Base-by-base conservation (phyloP, 2,113 vertebrate species). In the Beaufortia kweichowensis region DNA sequence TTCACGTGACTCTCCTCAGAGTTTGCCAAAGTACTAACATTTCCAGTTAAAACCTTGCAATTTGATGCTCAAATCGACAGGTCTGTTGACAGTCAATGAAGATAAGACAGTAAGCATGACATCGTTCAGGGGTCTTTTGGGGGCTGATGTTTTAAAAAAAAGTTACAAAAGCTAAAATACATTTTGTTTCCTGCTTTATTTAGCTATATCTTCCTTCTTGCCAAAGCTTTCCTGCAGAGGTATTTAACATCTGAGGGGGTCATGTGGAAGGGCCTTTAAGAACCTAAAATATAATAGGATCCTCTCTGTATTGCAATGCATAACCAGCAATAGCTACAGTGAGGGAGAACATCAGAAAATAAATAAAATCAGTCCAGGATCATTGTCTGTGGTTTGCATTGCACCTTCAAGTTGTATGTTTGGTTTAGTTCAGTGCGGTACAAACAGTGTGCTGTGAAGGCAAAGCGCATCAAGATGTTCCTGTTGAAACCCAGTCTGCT, bases 241-340 rank as follows among this genome's bases (percentile, higher is more conserved):
- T 11, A 2, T 1, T 7, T 7, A 9, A 7, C 31, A 4, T 33
- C 7, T 33, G 31, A 33, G 31, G 2, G 43, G 15, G 65, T 68
- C 28, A 0, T 53, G 66, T 50, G 48, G 33, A 70, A 70, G 29
- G n/a, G 29, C 29, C n/a, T 1, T 70, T 15, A 35, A n/a, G 23
- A 21, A 70, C 39, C 11, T 63, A 56, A 61, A 73, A 61, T 12
- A 24, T 17, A 31, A 46, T 11, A 4, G 1, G 17, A 75, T 29
- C 9, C 43, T 55, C 19, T 53, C 31, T 26, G n/a, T 70, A 80
- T 70, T 83, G 55, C 70, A 79, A 76, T 74, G 57, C 65, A 33
- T 81, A 71, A 33, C 75, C 60, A 59, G 17, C 50, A 81, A 73
- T 60, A 60, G 62, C 80, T 60, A 68, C 50, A 77, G 59, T 4